Base-by-base conservation (phyloP, 2,797 vertebrate species). In the Myoxocephalus aenaeus region DNA sequence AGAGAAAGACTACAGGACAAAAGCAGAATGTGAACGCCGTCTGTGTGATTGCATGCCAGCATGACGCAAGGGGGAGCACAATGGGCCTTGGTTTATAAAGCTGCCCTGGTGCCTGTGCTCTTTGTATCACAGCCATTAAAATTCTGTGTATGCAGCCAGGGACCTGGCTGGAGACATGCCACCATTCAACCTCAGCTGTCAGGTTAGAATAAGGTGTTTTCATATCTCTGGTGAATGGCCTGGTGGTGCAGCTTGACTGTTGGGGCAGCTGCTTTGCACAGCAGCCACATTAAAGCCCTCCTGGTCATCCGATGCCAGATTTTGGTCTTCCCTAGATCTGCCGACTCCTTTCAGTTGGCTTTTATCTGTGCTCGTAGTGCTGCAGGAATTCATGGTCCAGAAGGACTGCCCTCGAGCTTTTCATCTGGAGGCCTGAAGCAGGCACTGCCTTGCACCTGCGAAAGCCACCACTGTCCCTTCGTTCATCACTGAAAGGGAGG, bases 81-180 rank as follows among this genome's bases (percentile, higher is more conserved):
- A 94, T 93, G 89, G 92, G 75, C 81, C 81, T 79, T 75, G 92
- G 90, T 93, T 94, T 93, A 91, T 93, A 89, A 91, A 94, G 91
- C 92, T 88, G 84, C 90, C 80, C 90, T 75, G 40, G 73, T 86
- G 91, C 89, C 88, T 89, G 89, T 91, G 90, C 89, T 93, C 93
- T 94, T 95, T 95, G 94, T 95, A 89, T 93, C 88, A 57, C 59
- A 67, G 90, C 90, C 89, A 93, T 95, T 95, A 91, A 88, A 91
- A 95, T 95, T 94, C 91, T 89, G 87, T 89, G 90, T 81, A 80
- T 89, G 87, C 91, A 85, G 87, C 88, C 70, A 87, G 90, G 81
- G 89, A 90, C 83, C 83, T 75, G 80, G 88, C 86, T 92, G 89
- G 92, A 93, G 84, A 66, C 32, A 62, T 84, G 92, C 93, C 93